Evolutionary conservation across 1,140 invertebrate genomes (phyloP).

Genomic region (Telenomus remus): DNA sequence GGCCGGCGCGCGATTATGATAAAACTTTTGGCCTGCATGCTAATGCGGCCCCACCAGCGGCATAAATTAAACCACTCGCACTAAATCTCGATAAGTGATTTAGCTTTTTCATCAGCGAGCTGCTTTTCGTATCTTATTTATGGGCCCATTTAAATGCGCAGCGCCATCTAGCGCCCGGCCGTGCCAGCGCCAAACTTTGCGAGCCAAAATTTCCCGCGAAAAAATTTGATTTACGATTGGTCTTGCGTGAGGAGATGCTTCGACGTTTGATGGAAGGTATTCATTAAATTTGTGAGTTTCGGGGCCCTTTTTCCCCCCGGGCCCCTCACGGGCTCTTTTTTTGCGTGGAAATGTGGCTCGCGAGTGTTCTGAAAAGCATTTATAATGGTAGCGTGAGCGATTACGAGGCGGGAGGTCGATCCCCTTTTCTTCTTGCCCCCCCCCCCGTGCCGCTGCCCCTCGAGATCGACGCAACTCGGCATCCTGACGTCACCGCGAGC

Average conservation of each 20-base stretch:
- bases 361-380: conserved; percentile 50
- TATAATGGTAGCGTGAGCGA: conserved; percentile 48
- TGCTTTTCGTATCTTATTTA: conserved; percentile 44
- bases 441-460: no score
- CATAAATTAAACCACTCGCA: conserved; percentile 49
- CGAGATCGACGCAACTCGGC: no score
- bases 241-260: conserved; percentile 1
- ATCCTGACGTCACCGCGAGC: conserved; percentile 14
- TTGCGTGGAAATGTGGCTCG: conserved; percentile 21
- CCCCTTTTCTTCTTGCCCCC: no score
- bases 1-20: conserved; percentile 39
- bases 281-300: conserved; percentile 47
- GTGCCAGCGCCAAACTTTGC: background rate
- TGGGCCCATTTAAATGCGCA: conserved; percentile 20
- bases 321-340: conserved; percentile 10
- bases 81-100: conserved; percentile 41
- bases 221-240: conserved; percentile 32
- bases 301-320: conserved; percentile 9
- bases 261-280: conserved; percentile 36
- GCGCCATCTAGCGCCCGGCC: background rate
- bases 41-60: conserved; percentile 31
- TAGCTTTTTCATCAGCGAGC: conserved; percentile 5
- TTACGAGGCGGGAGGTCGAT: conserved; percentile 51
- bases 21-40: conserved; percentile 48
- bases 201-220: conserved; percentile 20